Percentiles rank a stretch among this genome's conserved stretches.
Conservation (phyloP, 2,113 vertebrate species). For the Lichenostomus cassidix region DNA sequence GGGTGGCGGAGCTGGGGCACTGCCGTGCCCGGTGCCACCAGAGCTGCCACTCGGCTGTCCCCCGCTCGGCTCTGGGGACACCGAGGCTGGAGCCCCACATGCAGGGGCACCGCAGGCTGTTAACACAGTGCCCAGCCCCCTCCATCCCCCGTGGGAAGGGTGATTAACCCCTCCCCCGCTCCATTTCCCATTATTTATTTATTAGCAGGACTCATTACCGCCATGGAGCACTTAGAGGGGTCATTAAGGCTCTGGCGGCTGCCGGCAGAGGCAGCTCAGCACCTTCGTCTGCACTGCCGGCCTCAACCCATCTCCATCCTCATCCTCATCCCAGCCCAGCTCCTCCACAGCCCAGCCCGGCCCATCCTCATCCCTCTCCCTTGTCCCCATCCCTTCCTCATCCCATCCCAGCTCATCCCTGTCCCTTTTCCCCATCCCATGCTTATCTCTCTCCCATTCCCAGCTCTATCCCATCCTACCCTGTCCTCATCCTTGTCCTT, state of each 20-base stretch:
- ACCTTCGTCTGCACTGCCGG: not conserved
- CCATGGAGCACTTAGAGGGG: constrained; percentile 43
- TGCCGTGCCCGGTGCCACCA: not conserved
- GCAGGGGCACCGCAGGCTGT: not conserved
- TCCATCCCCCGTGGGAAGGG: not conserved
- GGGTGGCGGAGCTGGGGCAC: not conserved
- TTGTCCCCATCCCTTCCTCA: not conserved
- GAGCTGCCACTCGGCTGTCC: not conserved
- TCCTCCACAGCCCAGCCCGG: no score
- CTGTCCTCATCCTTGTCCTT: not conserved
- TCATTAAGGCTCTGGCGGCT: constrained; percentile 44
- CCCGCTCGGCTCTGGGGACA: not conserved
- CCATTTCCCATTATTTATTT: constrained; percentile 75
- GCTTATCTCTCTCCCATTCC: not conserved
- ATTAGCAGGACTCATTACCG: constrained; percentile 63
- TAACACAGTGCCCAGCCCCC: not conserved
- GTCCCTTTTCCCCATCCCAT: no score
- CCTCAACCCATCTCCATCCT: not conserved
- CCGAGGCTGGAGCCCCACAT: not conserved
- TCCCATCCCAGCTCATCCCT: not conserved
- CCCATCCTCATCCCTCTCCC: no score
- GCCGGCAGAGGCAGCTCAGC: constrained; percentile 51
- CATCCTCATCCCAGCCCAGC: no score
- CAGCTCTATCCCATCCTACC: not conserved
- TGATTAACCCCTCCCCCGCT: not conserved